Evolutionary conservation across 2,888 invertebrate species (phyloP).

Genomic region (Meta bourneti): DNA sequence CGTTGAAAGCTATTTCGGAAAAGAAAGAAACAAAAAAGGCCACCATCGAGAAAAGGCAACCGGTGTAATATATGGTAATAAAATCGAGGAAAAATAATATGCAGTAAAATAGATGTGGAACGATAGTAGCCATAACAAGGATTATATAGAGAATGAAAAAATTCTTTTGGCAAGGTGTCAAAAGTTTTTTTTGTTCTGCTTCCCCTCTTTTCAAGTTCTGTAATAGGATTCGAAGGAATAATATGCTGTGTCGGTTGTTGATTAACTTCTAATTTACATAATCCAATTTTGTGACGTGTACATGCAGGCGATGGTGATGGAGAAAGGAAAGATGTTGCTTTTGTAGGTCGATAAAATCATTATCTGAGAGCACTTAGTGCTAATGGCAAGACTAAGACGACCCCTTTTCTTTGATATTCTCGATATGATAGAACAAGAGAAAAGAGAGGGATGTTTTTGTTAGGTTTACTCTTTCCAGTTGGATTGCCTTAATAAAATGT

Average conservation of each 20-base stretch:
- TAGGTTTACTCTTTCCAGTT: background rate
- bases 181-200: constrained; percentile 20
- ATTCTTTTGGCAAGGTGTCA: constrained; percentile 67
- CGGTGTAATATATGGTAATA: constrained; percentile 67
- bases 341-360: constrained; percentile 65
- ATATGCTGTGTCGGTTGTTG: constrained; percentile 68
- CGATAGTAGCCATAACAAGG: background rate
- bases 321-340: constrained; percentile 23
- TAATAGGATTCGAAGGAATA: constrained; percentile 53
- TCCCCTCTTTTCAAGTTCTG: constrained; percentile 35
- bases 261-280: constrained; percentile 74
- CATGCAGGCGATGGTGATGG: constrained; percentile 25
- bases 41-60: constrained; percentile 37
- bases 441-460: background rate
- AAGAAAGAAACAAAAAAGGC: constrained; percentile 14
- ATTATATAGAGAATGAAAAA: constrained; percentile 20
- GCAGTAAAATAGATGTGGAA: constrained; percentile 40
- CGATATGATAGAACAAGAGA: background rate
- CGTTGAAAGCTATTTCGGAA: background rate
- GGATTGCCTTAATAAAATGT: constrained; percentile 8
- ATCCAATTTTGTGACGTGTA: constrained; percentile 59
- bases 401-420: constrained; percentile 9
- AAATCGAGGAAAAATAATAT: constrained; percentile 50
- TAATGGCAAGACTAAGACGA: constrained; percentile 38
- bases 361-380: constrained; percentile 62